Percentiles rank a stretch among this genome's conserved stretches.
These are phyloP conservation scores for Sceloporus undulatus DNA, from an alignment of 2,113 vertebrate genomes.

Conservation along the genomic window DNA sequence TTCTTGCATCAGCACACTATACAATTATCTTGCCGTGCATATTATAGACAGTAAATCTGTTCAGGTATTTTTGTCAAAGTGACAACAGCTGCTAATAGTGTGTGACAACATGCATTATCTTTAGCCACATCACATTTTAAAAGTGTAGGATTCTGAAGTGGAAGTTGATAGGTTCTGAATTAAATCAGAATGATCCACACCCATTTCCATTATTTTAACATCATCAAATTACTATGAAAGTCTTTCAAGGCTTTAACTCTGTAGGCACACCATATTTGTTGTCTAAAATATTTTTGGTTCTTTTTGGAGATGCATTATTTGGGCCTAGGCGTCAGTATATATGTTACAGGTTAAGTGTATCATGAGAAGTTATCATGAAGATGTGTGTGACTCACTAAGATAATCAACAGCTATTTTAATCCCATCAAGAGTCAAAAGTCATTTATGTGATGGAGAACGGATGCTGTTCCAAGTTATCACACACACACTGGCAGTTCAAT, in stretches of 20 bases:
- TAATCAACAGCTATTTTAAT: conserved; percentile 69
- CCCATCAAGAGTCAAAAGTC: conserved; percentile 55
- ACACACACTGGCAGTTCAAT: rapidly evolving
- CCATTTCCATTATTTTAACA: conserved; percentile 14
- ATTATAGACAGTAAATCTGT: background rate
- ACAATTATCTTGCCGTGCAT: background rate
- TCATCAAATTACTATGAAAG: background rate
- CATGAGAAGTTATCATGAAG: background rate
- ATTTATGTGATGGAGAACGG: conserved; percentile 53
- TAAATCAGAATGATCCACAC: conserved; percentile 16
- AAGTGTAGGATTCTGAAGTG: conserved; percentile 6
- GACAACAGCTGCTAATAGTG: background rate
- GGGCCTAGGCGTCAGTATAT: conserved; percentile 65
- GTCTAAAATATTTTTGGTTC: background rate
- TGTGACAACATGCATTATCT: conserved; percentile 60
- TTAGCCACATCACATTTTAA: background rate
- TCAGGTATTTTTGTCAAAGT: background rate
- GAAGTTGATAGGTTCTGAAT: background rate
- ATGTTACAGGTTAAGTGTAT: conserved; percentile 45
- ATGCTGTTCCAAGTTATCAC: background rate
- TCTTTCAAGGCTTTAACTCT: background rate
- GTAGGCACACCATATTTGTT: background rate
- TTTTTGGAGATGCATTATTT: conserved; percentile 52
- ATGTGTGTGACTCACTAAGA: conserved; percentile 47
- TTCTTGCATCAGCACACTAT: background rate